These are phyloP conservation scores for Octodon degus DNA, from an alignment of 2,113 vertebrate species.

Conservation along the genomic window DNA sequence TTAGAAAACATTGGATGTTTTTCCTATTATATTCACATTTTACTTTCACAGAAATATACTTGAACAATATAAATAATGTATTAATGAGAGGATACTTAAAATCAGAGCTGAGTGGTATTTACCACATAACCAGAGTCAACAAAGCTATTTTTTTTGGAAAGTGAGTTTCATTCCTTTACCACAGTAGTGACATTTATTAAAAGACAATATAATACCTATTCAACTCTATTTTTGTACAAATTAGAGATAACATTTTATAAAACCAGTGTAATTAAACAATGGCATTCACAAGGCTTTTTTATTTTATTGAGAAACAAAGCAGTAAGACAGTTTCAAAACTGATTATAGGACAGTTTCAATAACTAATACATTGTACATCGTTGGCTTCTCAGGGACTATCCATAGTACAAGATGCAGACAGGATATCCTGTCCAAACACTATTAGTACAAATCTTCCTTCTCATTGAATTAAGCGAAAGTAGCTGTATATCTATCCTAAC, in stretches of 20 bases:
- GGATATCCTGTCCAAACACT: too few relatives aligned
- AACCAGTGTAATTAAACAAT: neutral
- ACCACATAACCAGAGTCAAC: neutral
- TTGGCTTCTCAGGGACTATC: too few relatives aligned
- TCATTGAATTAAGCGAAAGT: too few relatives aligned
- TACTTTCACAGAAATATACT: neutral
- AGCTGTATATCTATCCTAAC: too few relatives aligned
- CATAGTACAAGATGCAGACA: too few relatives aligned
- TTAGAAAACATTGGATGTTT: neutral
- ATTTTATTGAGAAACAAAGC: too few relatives aligned
- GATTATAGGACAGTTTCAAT: too few relatives aligned
- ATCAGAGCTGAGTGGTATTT: neutral
- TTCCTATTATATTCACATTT: neutral
- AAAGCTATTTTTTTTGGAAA: conserved; percentile 4
- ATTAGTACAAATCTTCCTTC: too few relatives aligned
- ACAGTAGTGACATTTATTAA: neutral
- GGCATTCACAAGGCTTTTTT: neutral
- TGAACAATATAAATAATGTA: neutral
- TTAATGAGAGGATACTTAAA: neutral
- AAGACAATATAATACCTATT: neutral
- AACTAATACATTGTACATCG: too few relatives aligned
- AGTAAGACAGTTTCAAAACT: too few relatives aligned
- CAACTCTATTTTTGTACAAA: neutral
- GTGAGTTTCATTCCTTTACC: neutral
- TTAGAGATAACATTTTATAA: neutral